Evolutionary conservation across 2,797 vertebrate genomes (phyloP), one percentile per base, ranked within the genome.

Genomic region (Gymnothorax reevesii): DNA sequence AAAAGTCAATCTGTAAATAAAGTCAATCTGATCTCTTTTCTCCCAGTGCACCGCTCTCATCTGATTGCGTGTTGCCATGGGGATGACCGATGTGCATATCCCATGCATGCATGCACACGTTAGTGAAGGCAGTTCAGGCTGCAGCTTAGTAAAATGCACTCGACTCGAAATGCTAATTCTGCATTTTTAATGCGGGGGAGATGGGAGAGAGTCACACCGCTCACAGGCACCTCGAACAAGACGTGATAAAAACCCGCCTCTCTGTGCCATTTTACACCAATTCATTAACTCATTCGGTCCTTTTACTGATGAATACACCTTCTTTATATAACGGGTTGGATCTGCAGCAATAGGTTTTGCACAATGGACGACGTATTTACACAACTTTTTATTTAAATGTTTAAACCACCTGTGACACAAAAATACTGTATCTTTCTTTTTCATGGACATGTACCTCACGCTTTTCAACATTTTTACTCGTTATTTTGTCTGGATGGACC

Each of bases 41-140:
- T 92, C 27, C 87, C 92, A 90, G 93, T 94, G 90, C 95, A 96
- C 94, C 95, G 33, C 96, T 95, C 92, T 94, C 90, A 93, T 93
- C 93, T 1, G 77, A 91, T 91, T 90, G 90, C 9, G 85, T 85
- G 96, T 97, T 97, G 93, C 95, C 96, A 96, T 96, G 96, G 96
- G 94, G 96, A 96, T 95, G 96, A 95, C 96, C 96, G 96, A 96
- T 42, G 96, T 96, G 96, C 96, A 96, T 94, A 93, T 97, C 94
- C 94, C 95, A 97, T 90, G 96, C 97, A 96, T 97, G 97, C 96
- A 94, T 97, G 96, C 33, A 42, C 33, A 42, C 33, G 33, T 42
- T 42, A 92, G 90, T 95, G 92, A 93, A 92, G 92, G 92, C 95
- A 90, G 94, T 94, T 93, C 86, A n/a, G 85, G 92, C 94, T 91